Evolutionary conservation across 2,113 vertebrate genomes (phyloP), one percentile per base, ranked within the genome.

Genomic region (Geococcyx californianus): DNA sequence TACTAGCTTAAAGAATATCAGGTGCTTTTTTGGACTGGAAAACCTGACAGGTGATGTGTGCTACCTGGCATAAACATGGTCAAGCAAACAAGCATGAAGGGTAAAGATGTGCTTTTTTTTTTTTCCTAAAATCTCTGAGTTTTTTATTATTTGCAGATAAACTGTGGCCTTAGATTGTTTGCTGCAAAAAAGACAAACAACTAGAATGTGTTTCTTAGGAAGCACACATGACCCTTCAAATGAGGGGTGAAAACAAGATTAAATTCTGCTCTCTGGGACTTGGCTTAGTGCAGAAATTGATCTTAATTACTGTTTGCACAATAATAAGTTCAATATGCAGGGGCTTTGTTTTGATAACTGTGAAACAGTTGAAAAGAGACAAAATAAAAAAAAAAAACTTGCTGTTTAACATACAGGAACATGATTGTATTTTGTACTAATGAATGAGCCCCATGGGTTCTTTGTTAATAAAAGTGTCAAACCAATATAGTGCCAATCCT

Each of bases 401-500:
- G 95, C 94, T 92, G 51, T 97, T 97, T 97, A 97, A 95, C 93
- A 96, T 92, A 97, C 89, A 87, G 74, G 58, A 77, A 95, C 55
- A 96, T 96, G 95, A 97, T 96, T 98, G 97, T 98, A 98, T 97
- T 98, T 98, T 98, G 93, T 98, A 98, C 93, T 97, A 94, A 97
- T 94, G 69, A 97, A 87, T 98, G 98, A 98, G 96, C 98, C 98
- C 98, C 62, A 94, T 98, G 98, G 98, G 98, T 97, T 98, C 97
- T 95, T 98, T 98, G 94, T 97, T 97, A 98, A 98, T 98, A 98
- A 98, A 98, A 96, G 66, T 72, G 81, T 78, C 84, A 96, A 97
- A 94, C 59, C 40, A 81, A 29, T 3, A 1, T 26, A 4, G n/a
- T 67, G 60, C 69, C 89, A 59, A 33, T 66, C 26, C n/a, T 84